Evolutionary conservation across 2,888 invertebrate genomes (phyloP), one percentile per base, ranked within the genome.

Genomic region (Anticlea derivata): DNA sequence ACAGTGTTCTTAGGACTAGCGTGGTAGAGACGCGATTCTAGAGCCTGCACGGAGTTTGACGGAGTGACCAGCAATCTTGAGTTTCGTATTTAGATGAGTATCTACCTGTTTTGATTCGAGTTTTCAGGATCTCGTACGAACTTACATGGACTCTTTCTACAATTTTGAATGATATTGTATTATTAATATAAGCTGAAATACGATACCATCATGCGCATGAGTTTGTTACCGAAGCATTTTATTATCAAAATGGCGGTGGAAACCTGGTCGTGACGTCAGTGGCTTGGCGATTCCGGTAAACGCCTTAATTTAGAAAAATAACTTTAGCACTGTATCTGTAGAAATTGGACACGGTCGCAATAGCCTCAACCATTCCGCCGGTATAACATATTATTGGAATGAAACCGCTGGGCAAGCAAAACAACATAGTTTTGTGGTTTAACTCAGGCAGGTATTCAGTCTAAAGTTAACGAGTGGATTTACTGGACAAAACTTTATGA

Each of bases 181-280:
- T n/a, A n/a, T n/a, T n/a, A n/a, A n/a, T n/a, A n/a, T n/a, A 17
- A 17, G 4, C 17, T 17, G 17, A 17, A 17, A 17, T 4, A 17
- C 17, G 17, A 17, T 17, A 17, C 17, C 17, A 4, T 17, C 4
- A 3, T 17, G 56, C 51, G 53, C 59, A 53, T 48, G 55, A 58
- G 55, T 37, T 40, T 33, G 47, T 50, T 47, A 55, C 27, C 50
- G 50, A 75, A 66, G 55, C 63, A 67, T 69, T 73, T 70, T 74
- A 73, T 70, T 68, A 73, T 68, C 79, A 83, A 83, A 82, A 84
- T 83, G 83, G 80, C 81, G 79, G 78, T 74, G 77, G 73, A 74
- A 80, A 67, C 58, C 48, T 63, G 60, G 61, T 56, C 58, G 68
- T 78, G 75, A 76, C 78, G 80, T 77, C 68, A 73, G 44, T 52